Evolutionary conservation across 2,888 invertebrate genomes (phyloP).

Genomic region (Nomada fabriciana): DNA sequence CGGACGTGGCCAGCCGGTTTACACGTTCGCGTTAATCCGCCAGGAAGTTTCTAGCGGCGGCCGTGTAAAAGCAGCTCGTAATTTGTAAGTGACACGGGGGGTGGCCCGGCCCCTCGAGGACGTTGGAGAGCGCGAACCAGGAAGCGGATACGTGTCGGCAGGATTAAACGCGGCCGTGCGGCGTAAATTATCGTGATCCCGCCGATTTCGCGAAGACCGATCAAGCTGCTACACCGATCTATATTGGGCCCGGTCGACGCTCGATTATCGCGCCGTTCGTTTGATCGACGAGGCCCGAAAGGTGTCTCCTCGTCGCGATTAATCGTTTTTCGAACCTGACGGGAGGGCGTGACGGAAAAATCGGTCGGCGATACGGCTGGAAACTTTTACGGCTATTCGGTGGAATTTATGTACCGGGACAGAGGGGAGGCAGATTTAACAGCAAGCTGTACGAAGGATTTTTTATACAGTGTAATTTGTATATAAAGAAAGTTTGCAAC

Average conservation of each 20-base stretch:
- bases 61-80: constrained; percentile 66
- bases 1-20: constrained; percentile 60
- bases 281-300: neutral
- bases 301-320: too few species aligned
- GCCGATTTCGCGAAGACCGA: constrained; percentile 52
- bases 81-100: constrained; percentile 66
- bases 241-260: constrained; percentile 34
- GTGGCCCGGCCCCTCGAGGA: constrained; percentile 38
- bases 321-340: too few species aligned
- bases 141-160: constrained; percentile 44
- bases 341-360: too few species aligned
- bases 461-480: too few species aligned
- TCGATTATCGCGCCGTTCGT: constrained; percentile 34
- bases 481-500: too few species aligned
- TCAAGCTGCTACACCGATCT: constrained; percentile 30
- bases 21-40: constrained; percentile 65
- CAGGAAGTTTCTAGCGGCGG: constrained; percentile 64
- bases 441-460: too few species aligned
- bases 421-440: too few species aligned
- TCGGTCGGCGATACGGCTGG: too few species aligned
- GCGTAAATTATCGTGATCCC: constrained; percentile 59
- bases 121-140: constrained; percentile 26
- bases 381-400: too few species aligned
- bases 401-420: too few species aligned
- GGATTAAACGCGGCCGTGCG: constrained; percentile 46